Percentiles rank a stretch among this genome's conserved stretches.
Conservation (phyloP, 1,140 invertebrate genomes). For the Trichonephila clavata region DNA sequence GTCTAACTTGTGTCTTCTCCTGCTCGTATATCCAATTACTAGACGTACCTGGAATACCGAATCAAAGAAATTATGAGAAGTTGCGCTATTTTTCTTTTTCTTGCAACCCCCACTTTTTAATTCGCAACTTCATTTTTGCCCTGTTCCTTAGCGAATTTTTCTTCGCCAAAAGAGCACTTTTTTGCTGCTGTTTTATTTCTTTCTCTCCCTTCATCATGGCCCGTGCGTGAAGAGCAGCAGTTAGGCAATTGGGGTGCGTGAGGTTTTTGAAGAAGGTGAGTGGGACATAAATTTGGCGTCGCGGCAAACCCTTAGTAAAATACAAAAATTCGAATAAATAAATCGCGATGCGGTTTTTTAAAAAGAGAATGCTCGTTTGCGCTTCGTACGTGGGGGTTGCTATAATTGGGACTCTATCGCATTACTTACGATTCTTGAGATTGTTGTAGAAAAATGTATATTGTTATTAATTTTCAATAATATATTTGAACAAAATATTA, state of each 20-base stretch:
- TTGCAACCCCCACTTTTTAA: conserved; percentile 36
- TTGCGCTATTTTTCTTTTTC: not conserved
- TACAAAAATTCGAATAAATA: conserved; percentile 73
- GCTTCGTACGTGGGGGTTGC: not conserved
- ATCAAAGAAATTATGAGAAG: conserved; percentile 20
- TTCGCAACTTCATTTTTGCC: conserved; percentile 57
- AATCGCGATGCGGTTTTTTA: conserved; percentile 60
- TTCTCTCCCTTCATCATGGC: conserved; percentile 13
- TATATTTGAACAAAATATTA: no score
- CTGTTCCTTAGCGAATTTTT: conserved; percentile 3
- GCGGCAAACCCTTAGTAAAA: conserved; percentile 71
- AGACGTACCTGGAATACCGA: conserved; percentile 42
- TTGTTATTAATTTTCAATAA: no score
- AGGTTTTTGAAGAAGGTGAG: conserved; percentile 71
- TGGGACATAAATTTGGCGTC: conserved; percentile 72
- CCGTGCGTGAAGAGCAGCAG: conserved; percentile 67
- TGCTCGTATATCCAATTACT: conserved; percentile 44
- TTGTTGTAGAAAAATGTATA: no score
- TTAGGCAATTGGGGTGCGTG: conserved; percentile 58
- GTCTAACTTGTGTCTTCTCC: not conserved
- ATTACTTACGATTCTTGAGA: not conserved
- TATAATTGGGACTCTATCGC: conserved; percentile 21
- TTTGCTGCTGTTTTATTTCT: conserved; percentile 6
- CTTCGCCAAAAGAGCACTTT: conserved; percentile 1
- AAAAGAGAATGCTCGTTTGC: conserved; percentile 33